Base-by-base conservation (phyloP, 2,113 vertebrate genomes). In the Neoarius graeffei region DNA sequence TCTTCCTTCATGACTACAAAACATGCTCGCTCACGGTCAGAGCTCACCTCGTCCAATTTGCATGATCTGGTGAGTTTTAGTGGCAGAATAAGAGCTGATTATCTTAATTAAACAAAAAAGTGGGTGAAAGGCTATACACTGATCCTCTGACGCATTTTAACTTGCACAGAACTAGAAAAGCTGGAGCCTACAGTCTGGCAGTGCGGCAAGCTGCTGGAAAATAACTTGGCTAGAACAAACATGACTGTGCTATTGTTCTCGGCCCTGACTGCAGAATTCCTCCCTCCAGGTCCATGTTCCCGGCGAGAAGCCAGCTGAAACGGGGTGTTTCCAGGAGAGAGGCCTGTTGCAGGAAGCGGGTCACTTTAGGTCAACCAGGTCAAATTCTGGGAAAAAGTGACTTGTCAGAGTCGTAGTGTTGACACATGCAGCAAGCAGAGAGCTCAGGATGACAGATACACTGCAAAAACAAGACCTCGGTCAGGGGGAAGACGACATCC, bases 331-430 rank as follows among this genome's bases (percentile, higher is more conserved):
- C 79, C 87, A 89, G 80, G 56, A 69, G 50, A 73, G 77, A 85
- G 77, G 66, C 73, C 82, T 42, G 71, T 62, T 87, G 30, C 87
- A 89, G 83, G 84, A 88, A 88, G 76, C 67, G 23, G 90, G 90
- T 91, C 91, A 90, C 81, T 88, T 79, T 83, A 87, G 89, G 91
- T 89, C 88, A 91, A 73, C 83, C 50, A 81, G 86, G 67, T 60
- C 77, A 84, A 54, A 90, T 89, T 90, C 89, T 82, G 84, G 57
- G 85, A 85, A 87, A 81, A 57, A 80, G n/a, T 35, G 17, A 48
- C 10, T 27, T 60, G 66, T 85, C 83, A 35, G 54, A 64, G 88
- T 80, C 35, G 25, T 20, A 48, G 15, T 86, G 35, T 86, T 86
- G 88, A 87, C 81, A 84, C 84, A 91, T 30, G 27, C 76, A 42